Conservation (phyloP, 2,797 vertebrate species). For the Lagocephalus sceleratus region DNA sequence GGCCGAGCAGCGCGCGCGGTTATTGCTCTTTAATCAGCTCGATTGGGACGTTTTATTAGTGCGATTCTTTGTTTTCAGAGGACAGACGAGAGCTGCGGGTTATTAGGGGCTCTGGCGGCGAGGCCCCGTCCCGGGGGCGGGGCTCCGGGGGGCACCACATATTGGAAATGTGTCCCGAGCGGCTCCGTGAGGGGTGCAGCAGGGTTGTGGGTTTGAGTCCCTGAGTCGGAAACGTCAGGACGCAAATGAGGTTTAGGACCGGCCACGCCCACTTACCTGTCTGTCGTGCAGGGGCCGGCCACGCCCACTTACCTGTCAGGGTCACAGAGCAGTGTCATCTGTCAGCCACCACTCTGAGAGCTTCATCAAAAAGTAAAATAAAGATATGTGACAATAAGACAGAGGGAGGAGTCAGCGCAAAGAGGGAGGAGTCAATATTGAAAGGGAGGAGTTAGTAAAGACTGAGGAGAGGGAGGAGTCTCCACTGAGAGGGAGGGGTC, state of each 20-base stretch:
- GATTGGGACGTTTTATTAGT: constrained; percentile 72
- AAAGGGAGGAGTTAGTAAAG: background rate
- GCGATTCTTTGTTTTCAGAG: constrained; percentile 62
- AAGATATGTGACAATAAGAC: background rate
- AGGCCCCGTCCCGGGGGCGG: constrained; percentile 20
- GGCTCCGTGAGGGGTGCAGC: constrained; percentile 12
- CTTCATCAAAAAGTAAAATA: too few species aligned
- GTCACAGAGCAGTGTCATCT: background rate
- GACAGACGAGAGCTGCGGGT: constrained; percentile 39
- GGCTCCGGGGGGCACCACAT: constrained; percentile 24
- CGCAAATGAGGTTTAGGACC: constrained; percentile 34
- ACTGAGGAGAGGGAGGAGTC: background rate
- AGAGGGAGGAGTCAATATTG: constrained; percentile 27
- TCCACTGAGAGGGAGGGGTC: too few species aligned
- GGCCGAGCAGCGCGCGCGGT: constrained; percentile 59
- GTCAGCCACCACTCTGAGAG: too few species aligned
- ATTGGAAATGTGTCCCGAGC: constrained; percentile 43
- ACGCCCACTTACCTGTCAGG: background rate
- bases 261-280: constrained; percentile 3
- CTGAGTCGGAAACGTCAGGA: constrained; percentile 30
- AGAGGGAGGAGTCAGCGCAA: constrained; percentile 6
- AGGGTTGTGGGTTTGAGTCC: constrained; percentile 35
- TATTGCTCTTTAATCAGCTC: constrained; percentile 79
- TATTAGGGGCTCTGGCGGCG: constrained; percentile 42
- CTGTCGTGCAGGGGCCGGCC: background rate